Base-by-base conservation (phyloP, 2,113 vertebrate species). In the Penelope pileata region DNA sequence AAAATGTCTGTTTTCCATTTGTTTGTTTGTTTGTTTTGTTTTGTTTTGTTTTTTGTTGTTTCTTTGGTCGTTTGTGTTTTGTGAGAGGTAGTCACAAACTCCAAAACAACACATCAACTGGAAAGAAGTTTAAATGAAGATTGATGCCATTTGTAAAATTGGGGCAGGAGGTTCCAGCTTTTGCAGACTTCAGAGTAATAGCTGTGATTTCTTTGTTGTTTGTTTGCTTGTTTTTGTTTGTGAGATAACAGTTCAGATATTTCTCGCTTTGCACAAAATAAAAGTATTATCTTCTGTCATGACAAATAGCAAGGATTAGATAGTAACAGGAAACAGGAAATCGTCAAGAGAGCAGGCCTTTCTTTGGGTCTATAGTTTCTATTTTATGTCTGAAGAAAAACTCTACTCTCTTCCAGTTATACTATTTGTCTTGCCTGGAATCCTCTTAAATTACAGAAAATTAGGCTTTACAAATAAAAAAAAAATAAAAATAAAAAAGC, bases 41-140 rank as follows among this genome's bases (percentile, higher is more conserved):
- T n/a, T n/a, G n/a, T n/a, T n/a, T n/a, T n/a, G n/a, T n/a, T n/a
- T n/a, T n/a, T n/a, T n/a, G n/a, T n/a, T n/a, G n/a, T n/a, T n/a
- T n/a, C n/a, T n/a, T n/a, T n/a, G n/a, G n/a, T n/a, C n/a, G n/a
- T n/a, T n/a, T n/a, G 4, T 11, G 74, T 7, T 4, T 83, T 34
- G 3, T 53, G 29, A 76, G 19, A 90, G 12, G 9, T 5, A 22
- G 16, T 2, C 26, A 83, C 9, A 74, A 80, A 19, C 2, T 1
- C 18, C 21, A 5, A 43, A 51, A 48, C 1, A 1, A 1, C 3
- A 3, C n/a, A 9, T 32, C 0, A 0, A 23, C 7, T 32, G 9
- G 6, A 7, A 69, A 88, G 72, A 10, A 5, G 4, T 58, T 77
- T 63, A 40, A 83, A 19, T 0, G 2, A 7, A 4, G 1, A 2